Conservation (phyloP, 1,140 invertebrate species). For the Aphaenogaster floridana region DNA sequence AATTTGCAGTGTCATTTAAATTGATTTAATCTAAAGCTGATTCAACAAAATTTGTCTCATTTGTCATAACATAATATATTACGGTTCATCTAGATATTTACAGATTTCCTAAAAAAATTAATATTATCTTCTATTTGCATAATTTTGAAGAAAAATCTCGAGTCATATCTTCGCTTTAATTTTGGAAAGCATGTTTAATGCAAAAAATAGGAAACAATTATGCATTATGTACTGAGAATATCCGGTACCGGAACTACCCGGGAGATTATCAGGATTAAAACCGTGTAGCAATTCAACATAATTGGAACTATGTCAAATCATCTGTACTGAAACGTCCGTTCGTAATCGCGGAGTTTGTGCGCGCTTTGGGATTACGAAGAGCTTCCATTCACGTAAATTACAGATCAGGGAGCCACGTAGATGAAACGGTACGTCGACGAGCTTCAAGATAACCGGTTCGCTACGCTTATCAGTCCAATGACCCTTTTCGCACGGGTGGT, state of each 20-base stretch:
- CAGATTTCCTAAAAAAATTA: background rate
- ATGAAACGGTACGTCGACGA: background rate
- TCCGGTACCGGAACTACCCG: background rate
- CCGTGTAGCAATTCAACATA: background rate
- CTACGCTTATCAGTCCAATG: background rate
- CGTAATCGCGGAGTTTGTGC: slow-evolving; percentile 47
- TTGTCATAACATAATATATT: background rate
- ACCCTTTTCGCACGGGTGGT: background rate
- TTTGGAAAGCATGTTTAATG: background rate
- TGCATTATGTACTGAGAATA: background rate
- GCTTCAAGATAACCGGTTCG: slow-evolving; percentile 19
- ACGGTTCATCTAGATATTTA: background rate
- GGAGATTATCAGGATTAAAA: background rate
- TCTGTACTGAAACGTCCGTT: background rate
- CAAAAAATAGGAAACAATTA: background rate
- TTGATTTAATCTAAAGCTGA: background rate
- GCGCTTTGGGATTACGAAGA: background rate
- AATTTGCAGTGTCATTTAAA: background rate
- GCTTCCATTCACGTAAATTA: slow-evolving; percentile 41
- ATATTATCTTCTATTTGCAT: background rate
- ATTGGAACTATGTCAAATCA: background rate
- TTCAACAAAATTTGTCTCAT: background rate
- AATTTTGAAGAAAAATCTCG: background rate
- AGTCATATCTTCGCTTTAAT: background rate
- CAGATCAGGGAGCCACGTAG: slow-evolving; percentile 6